Conservation (phyloP, 1,140 invertebrate species). For the Battus philenor region DNA sequence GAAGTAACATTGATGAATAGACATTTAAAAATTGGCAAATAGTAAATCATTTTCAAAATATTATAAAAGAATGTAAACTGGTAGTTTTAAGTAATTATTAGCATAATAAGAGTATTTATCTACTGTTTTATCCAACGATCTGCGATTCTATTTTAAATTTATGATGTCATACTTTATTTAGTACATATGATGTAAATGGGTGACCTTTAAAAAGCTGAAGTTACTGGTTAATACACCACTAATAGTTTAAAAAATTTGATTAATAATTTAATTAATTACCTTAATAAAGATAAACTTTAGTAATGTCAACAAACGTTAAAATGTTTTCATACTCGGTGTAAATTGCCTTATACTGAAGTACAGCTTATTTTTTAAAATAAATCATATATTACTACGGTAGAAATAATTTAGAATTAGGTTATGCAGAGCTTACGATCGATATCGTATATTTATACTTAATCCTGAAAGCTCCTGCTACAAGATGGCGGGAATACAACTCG, state of each 20-base stretch:
- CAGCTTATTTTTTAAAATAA: too few relatives aligned
- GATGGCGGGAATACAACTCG: constrained; percentile 65
- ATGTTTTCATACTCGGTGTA: too few relatives aligned
- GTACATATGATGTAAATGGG: constrained; percentile 26
- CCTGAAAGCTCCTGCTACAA: constrained; percentile 66
- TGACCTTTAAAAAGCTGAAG: constrained; percentile 6
- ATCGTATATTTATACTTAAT: constrained; percentile 62
- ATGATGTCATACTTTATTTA: constrained; percentile 38
- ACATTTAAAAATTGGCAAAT: too few relatives aligned
- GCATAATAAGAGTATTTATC: constrained; percentile 2
- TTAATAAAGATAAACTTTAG: too few relatives aligned
- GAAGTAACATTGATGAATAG: too few relatives aligned
- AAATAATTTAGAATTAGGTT: constrained; percentile 47
- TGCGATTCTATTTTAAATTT: constrained; percentile 43
- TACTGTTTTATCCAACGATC: not conserved
- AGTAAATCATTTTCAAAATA: too few relatives aligned
- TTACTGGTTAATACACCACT: too few relatives aligned
- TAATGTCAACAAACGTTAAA: constrained; percentile 11
- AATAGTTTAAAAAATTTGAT: too few relatives aligned
- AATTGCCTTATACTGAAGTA: too few relatives aligned
- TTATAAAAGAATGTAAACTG: too few relatives aligned
- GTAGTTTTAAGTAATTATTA: too few relatives aligned
- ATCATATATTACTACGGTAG: constrained; percentile 18
- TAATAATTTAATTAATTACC: too few relatives aligned
- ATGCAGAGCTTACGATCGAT: constrained; percentile 57